Evolutionary conservation across 2,888 invertebrate genomes (phyloP).

Genomic region (Thumatha senex): DNA sequence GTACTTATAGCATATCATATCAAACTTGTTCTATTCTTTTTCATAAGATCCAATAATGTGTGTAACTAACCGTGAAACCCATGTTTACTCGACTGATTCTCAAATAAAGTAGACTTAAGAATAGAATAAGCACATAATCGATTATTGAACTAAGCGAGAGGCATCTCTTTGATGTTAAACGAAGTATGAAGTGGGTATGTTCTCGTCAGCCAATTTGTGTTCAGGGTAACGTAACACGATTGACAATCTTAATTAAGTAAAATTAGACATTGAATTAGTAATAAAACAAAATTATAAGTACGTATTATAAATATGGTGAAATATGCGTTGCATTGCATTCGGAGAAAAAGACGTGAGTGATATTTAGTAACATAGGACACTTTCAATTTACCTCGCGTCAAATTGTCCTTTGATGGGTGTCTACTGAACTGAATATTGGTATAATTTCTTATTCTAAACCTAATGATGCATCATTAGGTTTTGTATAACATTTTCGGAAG

Average conservation of each 20-base stretch:
- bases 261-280: too few species aligned
- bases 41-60: background rate
- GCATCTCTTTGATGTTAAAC: slow-evolving; percentile 67
- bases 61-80: slow-evolving; percentile 4
- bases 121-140: slow-evolving; percentile 45
- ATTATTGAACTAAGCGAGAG: slow-evolving; percentile 58
- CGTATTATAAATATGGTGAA: too few species aligned
- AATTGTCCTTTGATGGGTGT: too few species aligned
- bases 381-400: too few species aligned
- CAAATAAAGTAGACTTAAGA: slow-evolving; percentile 25
- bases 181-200: slow-evolving; percentile 61
- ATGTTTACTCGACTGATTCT: slow-evolving; percentile 11
- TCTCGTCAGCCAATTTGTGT: slow-evolving; percentile 49
- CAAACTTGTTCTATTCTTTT: background rate
- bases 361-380: too few species aligned
- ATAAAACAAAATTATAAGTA: too few species aligned
- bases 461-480: too few species aligned
- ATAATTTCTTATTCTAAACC: too few species aligned
- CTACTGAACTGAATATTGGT: slow-evolving; percentile 18
- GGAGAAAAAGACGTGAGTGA: too few species aligned
- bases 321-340: too few species aligned
- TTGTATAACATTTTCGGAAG: too few species aligned
- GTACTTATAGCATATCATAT: too few species aligned
- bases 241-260: slow-evolving; percentile 15
- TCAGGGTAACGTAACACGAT: slow-evolving; percentile 41